Percentiles rank a stretch among this genome's conserved stretches.
Conservation (phyloP, 2,888 invertebrate species). For the Spialia ferax region DNA sequence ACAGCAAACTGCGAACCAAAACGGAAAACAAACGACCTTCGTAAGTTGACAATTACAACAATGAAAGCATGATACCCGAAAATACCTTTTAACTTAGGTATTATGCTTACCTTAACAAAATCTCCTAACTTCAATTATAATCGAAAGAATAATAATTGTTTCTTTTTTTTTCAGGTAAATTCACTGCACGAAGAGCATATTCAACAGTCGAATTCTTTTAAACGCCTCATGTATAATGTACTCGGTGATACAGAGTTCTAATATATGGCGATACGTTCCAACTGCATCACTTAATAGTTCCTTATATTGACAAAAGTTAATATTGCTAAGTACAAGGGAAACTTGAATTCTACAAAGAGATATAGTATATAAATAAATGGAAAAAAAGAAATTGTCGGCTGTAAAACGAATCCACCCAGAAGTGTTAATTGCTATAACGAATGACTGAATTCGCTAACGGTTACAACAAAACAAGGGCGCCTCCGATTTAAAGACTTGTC, state of each 20-base stretch:
- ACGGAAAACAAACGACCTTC: constrained; percentile 81
- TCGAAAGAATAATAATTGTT: background rate
- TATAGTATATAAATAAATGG: background rate
- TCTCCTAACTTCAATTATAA: background rate
- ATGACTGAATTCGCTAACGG: constrained; percentile 38
- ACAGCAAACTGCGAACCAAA: constrained; percentile 65
- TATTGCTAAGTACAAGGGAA: constrained; percentile 17
- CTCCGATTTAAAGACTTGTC: constrained; percentile 60
- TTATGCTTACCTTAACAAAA: background rate
- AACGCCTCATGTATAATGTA: constrained; percentile 96
- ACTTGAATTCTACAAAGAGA: background rate
- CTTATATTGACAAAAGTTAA: constrained; percentile 32
- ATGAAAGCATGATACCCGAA: background rate
- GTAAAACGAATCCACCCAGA: constrained; percentile 24
- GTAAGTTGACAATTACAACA: too few species aligned
- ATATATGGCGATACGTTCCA: constrained; percentile 37
- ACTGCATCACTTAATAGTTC: constrained; percentile 26
- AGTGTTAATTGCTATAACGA: constrained; percentile 16
- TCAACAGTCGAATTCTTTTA: constrained; percentile 97
- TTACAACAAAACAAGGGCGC: constrained; percentile 58
- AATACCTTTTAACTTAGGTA: too few species aligned
- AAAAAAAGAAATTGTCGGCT: constrained; percentile 26
- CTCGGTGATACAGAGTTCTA: constrained; percentile 91
- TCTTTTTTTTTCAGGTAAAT: constrained; percentile 86
- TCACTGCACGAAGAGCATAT: constrained; percentile 92